Evolutionary conservation across 1,140 invertebrate genomes (phyloP).

Genomic region (Meloidogyne floridensis): DNA sequence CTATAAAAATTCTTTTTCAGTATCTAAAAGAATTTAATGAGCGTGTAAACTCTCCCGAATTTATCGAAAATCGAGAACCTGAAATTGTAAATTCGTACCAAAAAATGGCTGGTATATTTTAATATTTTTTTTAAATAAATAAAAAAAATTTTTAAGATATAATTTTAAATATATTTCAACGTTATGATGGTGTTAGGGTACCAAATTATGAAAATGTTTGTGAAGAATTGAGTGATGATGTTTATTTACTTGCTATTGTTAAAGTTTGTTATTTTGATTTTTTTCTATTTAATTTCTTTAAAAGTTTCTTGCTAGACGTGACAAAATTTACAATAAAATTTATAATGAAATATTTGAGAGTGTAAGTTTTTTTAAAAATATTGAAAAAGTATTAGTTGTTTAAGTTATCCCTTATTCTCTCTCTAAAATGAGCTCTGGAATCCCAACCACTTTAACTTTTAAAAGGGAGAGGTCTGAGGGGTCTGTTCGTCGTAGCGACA

Average conservation of each 20-base stretch:
- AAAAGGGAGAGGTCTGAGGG: too few species aligned
- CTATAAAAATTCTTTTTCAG: conserved; percentile 8
- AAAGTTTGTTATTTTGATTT: neutral
- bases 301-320: conserved; percentile 45
- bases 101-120: conserved; percentile 29
- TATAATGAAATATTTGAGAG: conserved; percentile 48
- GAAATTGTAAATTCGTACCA: conserved; percentile 28
- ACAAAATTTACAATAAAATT: conserved; percentile 44
- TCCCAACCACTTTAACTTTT: too few species aligned
- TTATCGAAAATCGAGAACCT: conserved; percentile 23
- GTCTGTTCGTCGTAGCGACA: too few species aligned
- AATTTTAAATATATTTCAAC: conserved; percentile 32
- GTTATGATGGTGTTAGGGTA: conserved; percentile 38
- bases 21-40: conserved; percentile 33
- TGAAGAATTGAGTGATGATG: conserved; percentile 23
- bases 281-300: neutral
- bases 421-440: too few species aligned
- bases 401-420: neutral
- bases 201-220: conserved; percentile 41
- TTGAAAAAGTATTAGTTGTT: neutral
- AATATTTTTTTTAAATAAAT: too few species aligned
- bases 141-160: neutral
- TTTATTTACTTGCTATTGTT: conserved; percentile 39
- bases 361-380: conserved; percentile 28
- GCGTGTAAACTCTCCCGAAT: conserved; percentile 33